These are phyloP conservation scores for Drosophila kuntzei DNA, from an alignment of 2,888 invertebrate species.

Conservation along the genomic window DNA sequence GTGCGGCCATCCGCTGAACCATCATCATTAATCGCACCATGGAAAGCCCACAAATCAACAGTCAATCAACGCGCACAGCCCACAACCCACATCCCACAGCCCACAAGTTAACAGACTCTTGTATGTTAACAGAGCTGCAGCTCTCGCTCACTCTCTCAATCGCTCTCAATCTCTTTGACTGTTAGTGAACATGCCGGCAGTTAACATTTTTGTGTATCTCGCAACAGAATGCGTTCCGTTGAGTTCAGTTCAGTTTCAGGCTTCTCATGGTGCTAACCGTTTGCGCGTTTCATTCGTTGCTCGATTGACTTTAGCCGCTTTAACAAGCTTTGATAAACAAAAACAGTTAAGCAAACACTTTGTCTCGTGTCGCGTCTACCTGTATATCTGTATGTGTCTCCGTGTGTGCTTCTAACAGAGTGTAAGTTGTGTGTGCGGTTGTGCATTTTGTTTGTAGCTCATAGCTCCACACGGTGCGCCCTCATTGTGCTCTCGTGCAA, in stretches of 20 bases:
- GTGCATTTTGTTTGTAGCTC: conserved; percentile 42
- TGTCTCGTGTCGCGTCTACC: conserved; percentile 55
- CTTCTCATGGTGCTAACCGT: conserved; percentile 68
- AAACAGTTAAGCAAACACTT: conserved; percentile 71
- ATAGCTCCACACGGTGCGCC: conserved; percentile 67
- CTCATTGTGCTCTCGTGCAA: conserved; percentile 81
- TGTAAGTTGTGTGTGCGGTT: conserved; percentile 35
- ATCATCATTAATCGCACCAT: conserved; percentile 68
- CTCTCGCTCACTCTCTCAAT: conserved; percentile 1
- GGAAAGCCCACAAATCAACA: conserved; percentile 72
- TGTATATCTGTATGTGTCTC: conserved; percentile 11
- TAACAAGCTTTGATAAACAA: conserved; percentile 63
- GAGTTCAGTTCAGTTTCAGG: conserved; percentile 68
- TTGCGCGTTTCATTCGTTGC: conserved; percentile 41
- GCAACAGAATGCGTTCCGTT: conserved; percentile 24
- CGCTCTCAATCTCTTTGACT: conserved; percentile 6
- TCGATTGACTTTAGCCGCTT: conserved; percentile 42
- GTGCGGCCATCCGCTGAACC: conserved; percentile 61
- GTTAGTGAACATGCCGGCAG: conserved; percentile 19
- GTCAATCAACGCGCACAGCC: conserved; percentile 68
- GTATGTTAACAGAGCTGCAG: conserved; percentile 26
- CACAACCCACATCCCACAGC: conserved; percentile 22
- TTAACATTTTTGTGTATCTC: conserved; percentile 53
- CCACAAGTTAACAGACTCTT: conserved; percentile 11
- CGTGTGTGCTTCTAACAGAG: conserved; percentile 26